A percentile compares a stretch with the other conserved stretches of the same genome.
Evolutionary conservation across 37 sponge, comb jelly and placozoan genomes (phyloP).

Genomic region (Ianthella basta): DNA sequence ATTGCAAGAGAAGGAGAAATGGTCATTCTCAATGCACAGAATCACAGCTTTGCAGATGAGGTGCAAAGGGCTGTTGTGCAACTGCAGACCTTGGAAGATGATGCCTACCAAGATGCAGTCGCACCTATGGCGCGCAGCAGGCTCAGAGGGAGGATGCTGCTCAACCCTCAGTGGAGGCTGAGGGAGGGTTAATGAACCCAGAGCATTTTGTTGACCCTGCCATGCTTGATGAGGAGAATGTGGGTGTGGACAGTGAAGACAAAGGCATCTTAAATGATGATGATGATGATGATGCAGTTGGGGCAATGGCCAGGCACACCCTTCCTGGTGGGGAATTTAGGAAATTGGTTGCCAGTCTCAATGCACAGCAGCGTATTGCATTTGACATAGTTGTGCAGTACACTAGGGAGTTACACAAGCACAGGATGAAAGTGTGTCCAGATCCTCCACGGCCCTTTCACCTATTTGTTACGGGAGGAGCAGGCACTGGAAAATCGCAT

Average conservation of each 20-base stretch:
- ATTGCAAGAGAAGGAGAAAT: background rate
- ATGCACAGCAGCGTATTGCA: conserved; percentile 8
- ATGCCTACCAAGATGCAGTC: background rate
- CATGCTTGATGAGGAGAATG: background rate
- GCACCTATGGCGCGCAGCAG: conserved; percentile 12
- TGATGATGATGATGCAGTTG: background rate
- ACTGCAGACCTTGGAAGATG: background rate
- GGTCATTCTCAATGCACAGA: background rate
- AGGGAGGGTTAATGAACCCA: background rate
- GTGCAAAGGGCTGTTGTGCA: conserved; percentile 15
- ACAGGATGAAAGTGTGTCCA: background rate
- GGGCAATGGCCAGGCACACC: background rate
- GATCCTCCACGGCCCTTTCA: background rate
- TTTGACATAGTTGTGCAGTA: conserved; percentile 1
- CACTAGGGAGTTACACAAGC: background rate
- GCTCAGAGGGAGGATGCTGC: background rate
- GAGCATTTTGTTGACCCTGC: background rate
- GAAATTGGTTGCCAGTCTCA: background rate
- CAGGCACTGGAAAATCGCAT: conserved; percentile 16
- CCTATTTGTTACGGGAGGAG: conserved; percentile 3
- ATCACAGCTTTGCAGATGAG: conserved; percentile 20
- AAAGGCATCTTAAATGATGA: background rate
- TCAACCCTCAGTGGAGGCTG: background rate
- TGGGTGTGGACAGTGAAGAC: background rate
- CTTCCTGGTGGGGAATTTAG: background rate